Evolutionary conservation across 2,797 vertebrate species (phyloP).

Genomic region (Gymnocypris eckloni): DNA sequence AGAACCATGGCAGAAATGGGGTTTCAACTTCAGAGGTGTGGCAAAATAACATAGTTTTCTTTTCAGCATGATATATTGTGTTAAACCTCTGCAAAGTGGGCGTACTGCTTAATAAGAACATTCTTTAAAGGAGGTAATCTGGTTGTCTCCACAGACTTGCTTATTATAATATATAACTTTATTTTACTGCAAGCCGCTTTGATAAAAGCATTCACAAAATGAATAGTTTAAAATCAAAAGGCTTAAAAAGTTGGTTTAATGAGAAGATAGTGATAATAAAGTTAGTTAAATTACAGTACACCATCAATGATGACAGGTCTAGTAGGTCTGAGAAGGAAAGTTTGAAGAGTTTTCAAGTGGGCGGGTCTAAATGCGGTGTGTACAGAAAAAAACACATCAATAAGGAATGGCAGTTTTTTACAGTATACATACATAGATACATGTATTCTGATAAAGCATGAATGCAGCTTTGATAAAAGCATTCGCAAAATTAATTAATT

Average conservation of each 20-base stretch:
- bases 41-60: conserved; percentile 49
- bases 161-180: neutral
- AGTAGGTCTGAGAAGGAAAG: conserved; percentile 1
- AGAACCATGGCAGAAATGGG: conserved; percentile 65
- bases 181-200: neutral
- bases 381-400: conserved; percentile 73
- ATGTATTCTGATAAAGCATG: neutral
- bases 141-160: neutral
- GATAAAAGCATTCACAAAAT: neutral
- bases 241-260: conserved; percentile 4
- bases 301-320: neutral
- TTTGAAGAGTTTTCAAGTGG: conserved; percentile 59
- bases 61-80: conserved; percentile 42
- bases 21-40: conserved; percentile 47
- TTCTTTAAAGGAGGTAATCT: neutral
- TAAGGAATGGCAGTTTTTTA: conserved; percentile 43
- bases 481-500: neutral
- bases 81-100: neutral
- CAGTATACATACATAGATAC: neutral
- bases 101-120: neutral
- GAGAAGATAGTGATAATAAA: conserved; percentile 7
- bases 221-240: conserved; percentile 5
- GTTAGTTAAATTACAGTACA: conserved; percentile 32
- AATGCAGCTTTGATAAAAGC: neutral
- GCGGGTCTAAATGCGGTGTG: conserved; percentile 65